Conservation (phyloP, 2,113 vertebrate genomes). For the Phylloscopus trochilus region DNA sequence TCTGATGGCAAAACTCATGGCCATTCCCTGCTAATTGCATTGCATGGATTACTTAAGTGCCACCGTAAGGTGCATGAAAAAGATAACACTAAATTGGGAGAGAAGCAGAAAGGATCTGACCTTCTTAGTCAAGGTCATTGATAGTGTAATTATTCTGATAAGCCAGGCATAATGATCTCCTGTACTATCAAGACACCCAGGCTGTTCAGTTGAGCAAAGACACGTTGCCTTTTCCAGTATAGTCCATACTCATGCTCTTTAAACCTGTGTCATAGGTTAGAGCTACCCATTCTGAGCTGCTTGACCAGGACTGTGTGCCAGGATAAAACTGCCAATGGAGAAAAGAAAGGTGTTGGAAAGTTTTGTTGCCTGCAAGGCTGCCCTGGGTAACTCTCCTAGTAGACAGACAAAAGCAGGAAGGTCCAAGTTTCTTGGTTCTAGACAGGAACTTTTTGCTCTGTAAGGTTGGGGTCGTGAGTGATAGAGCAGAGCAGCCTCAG, state of each 20-base stretch:
- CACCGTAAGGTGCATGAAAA: slow-evolving; percentile 49
- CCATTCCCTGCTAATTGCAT: slow-evolving; percentile 61
- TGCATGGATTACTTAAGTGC: slow-evolving; percentile 61
- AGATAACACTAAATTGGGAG: slow-evolving; percentile 66
- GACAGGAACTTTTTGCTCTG: background rate
- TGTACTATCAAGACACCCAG: slow-evolving; percentile 30
- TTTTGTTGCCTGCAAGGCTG: background rate
- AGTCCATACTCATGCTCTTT: background rate
- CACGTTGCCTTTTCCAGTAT: background rate
- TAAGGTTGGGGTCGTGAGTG: accelerated
- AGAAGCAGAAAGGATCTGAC: slow-evolving; percentile 62
- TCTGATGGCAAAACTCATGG: slow-evolving; percentile 39
- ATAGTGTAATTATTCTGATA: slow-evolving; percentile 71
- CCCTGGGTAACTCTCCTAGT: background rate
- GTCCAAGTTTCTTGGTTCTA: background rate
- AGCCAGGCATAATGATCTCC: slow-evolving; percentile 17
- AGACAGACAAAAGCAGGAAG: background rate
- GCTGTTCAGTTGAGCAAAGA: slow-evolving; percentile 14
- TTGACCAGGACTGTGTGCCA: background rate
- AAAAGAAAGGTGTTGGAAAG: background rate
- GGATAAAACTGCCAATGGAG: background rate
- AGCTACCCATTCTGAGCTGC: background rate
- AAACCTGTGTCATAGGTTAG: background rate
- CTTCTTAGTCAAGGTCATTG: slow-evolving; percentile 66
- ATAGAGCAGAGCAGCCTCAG: background rate